These are phyloP conservation scores for Hypocryptadius cinnamomeus DNA, from an alignment of 2,113 vertebrate species.

Conservation along the genomic window DNA sequence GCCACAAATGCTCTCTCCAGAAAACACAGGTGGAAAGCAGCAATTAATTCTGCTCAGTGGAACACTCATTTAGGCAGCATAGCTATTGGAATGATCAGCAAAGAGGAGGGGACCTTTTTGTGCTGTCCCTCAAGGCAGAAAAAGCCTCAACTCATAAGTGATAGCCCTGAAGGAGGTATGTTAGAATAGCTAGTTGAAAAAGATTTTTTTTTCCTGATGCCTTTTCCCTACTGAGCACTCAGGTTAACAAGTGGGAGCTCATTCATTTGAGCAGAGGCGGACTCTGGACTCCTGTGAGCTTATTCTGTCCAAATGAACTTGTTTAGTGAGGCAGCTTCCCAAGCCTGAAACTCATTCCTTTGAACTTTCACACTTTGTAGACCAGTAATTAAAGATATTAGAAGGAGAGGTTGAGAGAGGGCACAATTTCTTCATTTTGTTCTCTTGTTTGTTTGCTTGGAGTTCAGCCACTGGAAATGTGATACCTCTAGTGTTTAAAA, in stretches of 20 bases:
- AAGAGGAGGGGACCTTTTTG: not conserved
- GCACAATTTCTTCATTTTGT: not conserved
- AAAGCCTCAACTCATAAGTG: not conserved
- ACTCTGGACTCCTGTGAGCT: not conserved
- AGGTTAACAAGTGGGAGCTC: not conserved
- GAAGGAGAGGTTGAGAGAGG: not conserved
- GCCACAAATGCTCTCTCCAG: not conserved
- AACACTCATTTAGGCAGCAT: not conserved
- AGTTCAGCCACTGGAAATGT: not conserved
- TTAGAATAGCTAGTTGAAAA: not conserved
- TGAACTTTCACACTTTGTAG: not conserved
- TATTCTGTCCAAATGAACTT: not conserved
- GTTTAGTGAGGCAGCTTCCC: not conserved
- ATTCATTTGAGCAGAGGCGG: not conserved
- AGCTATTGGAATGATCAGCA: not conserved
- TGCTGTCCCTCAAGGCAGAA: not conserved
- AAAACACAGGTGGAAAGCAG: slow-evolving; percentile 16
- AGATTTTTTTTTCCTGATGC: not conserved
- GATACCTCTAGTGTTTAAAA: not conserved
- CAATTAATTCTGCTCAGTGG: not conserved
- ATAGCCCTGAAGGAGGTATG: not conserved
- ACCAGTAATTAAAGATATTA: not conserved
- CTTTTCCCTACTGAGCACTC: not conserved
- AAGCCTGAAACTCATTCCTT: not conserved
- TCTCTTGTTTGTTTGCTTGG: not conserved